Evolutionary conservation across 2,797 vertebrate species (phyloP).

Genomic region (Oophaga sylvatica): DNA sequence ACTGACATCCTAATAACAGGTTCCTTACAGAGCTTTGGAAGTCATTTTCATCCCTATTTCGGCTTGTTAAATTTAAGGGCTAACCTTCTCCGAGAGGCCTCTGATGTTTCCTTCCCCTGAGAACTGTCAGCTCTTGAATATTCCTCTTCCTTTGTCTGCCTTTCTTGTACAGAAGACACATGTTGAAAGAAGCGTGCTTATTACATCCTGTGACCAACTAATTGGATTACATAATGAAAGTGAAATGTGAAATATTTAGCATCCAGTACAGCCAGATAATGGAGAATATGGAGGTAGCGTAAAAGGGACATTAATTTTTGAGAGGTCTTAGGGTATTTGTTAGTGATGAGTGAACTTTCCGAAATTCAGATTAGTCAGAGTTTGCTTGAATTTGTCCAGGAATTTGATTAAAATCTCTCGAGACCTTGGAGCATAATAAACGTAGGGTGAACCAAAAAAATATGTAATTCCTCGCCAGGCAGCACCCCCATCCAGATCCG

Average conservation of each 20-base stretch:
- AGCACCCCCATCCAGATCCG: no score
- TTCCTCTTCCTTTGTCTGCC: background rate
- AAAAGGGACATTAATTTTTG: background rate
- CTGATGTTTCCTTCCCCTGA: slow-evolving; percentile 34
- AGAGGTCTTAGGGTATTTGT: background rate
- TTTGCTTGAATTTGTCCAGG: no score
- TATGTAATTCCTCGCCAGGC: no score
- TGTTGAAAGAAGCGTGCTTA: slow-evolving; percentile 4
- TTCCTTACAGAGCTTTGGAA: slow-evolving; percentile 41
- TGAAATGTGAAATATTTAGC: background rate
- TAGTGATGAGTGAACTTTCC: background rate
- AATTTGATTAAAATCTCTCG: no score
- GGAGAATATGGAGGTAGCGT: background rate
- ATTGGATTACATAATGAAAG: slow-evolving; percentile 16
- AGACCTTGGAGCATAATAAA: no score
- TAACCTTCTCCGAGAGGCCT: slow-evolving; percentile 43
- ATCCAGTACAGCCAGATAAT: background rate
- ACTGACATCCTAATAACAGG: slow-evolving; percentile 53
- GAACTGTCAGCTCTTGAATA: slow-evolving; percentile 3
- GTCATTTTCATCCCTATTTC: slow-evolving; percentile 41
- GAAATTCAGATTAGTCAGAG: no score
- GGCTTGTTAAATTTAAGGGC: slow-evolving; percentile 50
- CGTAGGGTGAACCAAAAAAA: no score
- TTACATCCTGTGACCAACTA: slow-evolving; percentile 12
- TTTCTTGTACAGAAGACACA: slow-evolving; percentile 10